Percentiles rank a stretch among this genome's conserved stretches.
These are phyloP conservation scores for Anthrax anthrax DNA, from an alignment of 2,888 invertebrate genomes.

Conservation along the genomic window DNA sequence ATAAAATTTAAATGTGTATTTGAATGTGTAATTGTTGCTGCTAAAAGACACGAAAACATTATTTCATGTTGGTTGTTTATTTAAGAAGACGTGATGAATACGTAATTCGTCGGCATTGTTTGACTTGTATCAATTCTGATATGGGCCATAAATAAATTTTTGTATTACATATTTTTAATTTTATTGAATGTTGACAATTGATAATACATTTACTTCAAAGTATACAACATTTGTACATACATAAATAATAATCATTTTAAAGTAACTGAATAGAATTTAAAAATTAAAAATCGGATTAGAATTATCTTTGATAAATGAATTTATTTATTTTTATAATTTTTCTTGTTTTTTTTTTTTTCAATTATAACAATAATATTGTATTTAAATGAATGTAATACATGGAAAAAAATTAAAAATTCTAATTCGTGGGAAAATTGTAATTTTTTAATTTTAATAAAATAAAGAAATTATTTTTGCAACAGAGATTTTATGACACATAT, in stretches of 20 bases:
- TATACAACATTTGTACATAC: not conserved
- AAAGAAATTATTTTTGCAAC: no score
- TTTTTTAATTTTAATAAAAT: no score
- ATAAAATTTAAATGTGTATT: no score
- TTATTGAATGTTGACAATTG: slow-evolving; percentile 8
- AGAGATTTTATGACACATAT: no score
- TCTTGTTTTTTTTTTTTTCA: no score
- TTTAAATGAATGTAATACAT: no score
- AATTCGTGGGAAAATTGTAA: not conserved
- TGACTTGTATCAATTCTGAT: not conserved
- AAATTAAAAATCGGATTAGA: not conserved
- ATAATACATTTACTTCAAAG: no score
- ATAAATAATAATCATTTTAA: not conserved
- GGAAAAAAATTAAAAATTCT: no score
- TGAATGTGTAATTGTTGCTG: not conserved
- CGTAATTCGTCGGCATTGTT: not conserved
- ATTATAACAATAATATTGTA: no score
- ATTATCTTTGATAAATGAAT: not conserved
- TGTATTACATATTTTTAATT: slow-evolving; percentile 7
- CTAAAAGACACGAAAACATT: not conserved
- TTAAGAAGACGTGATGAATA: not conserved
- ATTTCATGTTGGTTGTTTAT: not conserved
- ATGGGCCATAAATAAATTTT: slow-evolving; percentile 2
- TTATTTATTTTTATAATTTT: no score
- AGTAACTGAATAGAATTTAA: not conserved